A percentile compares a stretch with the other conserved stretches of the same genome.
These are phyloP conservation scores for Piprites chloris DNA, from an alignment of 2,113 vertebrate genomes.

Conservation along the genomic window DNA sequence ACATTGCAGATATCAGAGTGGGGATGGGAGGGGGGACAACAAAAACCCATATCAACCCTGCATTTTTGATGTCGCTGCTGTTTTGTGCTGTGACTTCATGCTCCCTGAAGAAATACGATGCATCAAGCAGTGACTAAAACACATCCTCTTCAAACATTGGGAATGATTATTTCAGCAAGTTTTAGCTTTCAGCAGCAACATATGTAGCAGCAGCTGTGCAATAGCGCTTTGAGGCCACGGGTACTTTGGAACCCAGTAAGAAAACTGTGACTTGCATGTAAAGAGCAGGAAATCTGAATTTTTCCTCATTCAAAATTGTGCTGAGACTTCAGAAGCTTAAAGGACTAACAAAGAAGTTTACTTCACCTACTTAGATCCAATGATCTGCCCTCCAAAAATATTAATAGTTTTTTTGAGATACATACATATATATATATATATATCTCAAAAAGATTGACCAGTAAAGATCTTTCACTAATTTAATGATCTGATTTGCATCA, in stretches of 20 bases:
- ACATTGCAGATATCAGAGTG: neutral
- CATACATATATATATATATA: neutral
- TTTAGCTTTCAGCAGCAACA: slow-evolving; percentile 69
- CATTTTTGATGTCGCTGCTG: neutral
- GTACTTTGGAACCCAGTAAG: slow-evolving; percentile 54
- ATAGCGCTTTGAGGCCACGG: slow-evolving; percentile 36
- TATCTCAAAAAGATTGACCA: neutral
- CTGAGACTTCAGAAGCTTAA: slow-evolving; percentile 51
- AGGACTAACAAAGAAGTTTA: slow-evolving; percentile 7
- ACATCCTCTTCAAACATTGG: slow-evolving; percentile 41
- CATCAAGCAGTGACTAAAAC: slow-evolving; percentile 52
- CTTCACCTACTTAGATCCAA: neutral
- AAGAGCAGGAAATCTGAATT: slow-evolving; percentile 26
- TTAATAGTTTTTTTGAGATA: neutral
- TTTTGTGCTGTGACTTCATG: slow-evolving; percentile 48
- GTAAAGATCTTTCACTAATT: neutral
- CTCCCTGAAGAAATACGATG: slow-evolving; percentile 57
- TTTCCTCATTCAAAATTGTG: slow-evolving; percentile 48
- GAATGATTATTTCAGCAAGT: slow-evolving; percentile 71
- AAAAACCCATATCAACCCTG: neutral
- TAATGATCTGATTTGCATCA: neutral
- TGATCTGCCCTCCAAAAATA: neutral
- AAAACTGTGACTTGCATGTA: slow-evolving; percentile 62
- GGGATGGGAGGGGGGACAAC: neutral
- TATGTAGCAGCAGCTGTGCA: slow-evolving; percentile 66